Conservation (phyloP, 2,113 vertebrate species). For the Charina bottae region DNA sequence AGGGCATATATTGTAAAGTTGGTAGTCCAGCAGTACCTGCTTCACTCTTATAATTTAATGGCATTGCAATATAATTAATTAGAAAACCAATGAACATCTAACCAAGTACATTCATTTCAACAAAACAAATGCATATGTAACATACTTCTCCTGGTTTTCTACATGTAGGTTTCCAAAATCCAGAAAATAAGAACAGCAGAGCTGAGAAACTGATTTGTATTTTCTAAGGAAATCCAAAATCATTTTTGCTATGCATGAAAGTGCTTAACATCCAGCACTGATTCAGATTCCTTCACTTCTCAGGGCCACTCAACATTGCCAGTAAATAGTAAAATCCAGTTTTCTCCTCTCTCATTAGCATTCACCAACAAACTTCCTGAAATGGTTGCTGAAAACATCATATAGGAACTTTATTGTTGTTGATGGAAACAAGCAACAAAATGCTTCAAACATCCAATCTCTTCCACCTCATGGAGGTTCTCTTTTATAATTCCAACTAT, state of each 20-base stretch:
- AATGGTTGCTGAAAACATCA: conserved; percentile 13
- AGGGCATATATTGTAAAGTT: not conserved
- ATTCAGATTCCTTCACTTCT: conserved; percentile 41
- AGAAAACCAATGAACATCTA: conserved; percentile 26
- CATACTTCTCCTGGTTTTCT: not conserved
- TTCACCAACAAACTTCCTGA: not conserved
- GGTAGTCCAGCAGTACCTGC: conserved; percentile 4
- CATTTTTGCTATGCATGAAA: not conserved
- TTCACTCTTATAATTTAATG: not conserved
- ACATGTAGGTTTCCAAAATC: conserved; percentile 18
- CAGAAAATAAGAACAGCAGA: not conserved
- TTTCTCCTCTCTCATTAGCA: not conserved
- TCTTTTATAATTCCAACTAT: conserved; percentile 2
- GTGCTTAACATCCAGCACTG: fast-evolving
- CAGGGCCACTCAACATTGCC: fast-evolving
- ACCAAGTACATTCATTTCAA: conserved; percentile 14
- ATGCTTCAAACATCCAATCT: not conserved
- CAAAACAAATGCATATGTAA: not conserved
- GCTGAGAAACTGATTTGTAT: not conserved
- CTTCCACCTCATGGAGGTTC: conserved; percentile 8
- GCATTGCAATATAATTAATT: conserved; percentile 20
- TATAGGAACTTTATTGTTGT: not conserved
- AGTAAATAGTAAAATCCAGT: not conserved
- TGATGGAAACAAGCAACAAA: not conserved
- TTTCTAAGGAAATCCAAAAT: fast-evolving